Evolutionary conservation across 2,113 vertebrate species (phyloP).

Genomic region (Heptranchias perlo): DNA sequence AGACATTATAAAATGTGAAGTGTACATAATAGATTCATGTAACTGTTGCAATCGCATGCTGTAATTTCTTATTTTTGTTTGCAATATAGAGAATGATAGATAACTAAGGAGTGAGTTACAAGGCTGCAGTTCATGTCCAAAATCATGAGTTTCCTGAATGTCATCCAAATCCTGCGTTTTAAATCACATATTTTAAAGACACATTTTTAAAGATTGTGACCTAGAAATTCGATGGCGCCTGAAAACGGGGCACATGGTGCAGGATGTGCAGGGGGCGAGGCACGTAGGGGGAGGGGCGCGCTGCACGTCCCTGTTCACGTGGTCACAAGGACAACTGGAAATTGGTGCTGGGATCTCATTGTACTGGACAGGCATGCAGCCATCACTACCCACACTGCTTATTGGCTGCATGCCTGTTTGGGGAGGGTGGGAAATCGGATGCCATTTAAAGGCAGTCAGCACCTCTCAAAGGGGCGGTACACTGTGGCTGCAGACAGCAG

Average conservation of each 20-base stretch:
- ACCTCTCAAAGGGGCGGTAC: not conserved
- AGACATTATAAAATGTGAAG: not conserved
- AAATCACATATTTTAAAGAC: not conserved
- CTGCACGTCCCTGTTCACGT: not conserved
- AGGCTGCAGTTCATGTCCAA: not conserved
- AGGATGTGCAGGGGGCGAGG: not conserved
- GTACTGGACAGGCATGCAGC: not conserved
- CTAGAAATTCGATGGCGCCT: not conserved
- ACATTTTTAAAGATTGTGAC: not conserved
- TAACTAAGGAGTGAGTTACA: not conserved
- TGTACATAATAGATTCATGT: not conserved
- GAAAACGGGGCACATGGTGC: not conserved
- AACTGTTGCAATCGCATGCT: not conserved
- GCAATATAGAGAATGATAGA: not conserved
- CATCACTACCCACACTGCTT: not conserved
- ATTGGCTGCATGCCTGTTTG: not conserved
- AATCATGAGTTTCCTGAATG: not conserved
- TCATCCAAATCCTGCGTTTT: not conserved
- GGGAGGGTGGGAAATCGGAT: not conserved
- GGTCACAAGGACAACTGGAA: not conserved
- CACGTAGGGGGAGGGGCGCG: not conserved
- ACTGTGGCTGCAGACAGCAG: not conserved
- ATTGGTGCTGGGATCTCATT: not conserved
- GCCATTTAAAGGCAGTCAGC: not conserved
- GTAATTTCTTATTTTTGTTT: not conserved